Conservation (phyloP, 2,797 vertebrate species). For the Alcedo quadribrachys region DNA sequence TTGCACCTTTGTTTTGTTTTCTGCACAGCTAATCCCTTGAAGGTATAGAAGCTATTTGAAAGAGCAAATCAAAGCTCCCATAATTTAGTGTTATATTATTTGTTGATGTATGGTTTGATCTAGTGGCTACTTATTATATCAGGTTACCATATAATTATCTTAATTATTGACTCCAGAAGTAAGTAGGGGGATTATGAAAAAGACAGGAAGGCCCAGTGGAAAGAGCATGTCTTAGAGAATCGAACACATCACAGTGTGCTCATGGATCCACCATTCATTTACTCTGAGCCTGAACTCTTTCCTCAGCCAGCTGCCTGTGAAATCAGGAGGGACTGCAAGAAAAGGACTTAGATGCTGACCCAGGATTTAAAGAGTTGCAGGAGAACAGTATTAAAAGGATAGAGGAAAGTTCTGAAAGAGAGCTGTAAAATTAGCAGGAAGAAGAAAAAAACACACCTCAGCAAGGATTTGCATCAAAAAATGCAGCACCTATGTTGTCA, state of each 20-base stretch:
- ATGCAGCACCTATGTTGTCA: not conserved
- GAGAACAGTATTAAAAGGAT: not conserved
- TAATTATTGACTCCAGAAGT: slow-evolving; percentile 65
- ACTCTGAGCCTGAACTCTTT: not conserved
- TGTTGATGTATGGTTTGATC: slow-evolving; percentile 63
- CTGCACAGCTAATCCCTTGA: slow-evolving; percentile 44
- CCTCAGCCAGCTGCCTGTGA: not conserved
- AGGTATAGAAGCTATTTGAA: slow-evolving; percentile 51
- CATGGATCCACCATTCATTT: not conserved
- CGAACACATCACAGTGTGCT: not conserved
- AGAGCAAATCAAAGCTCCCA: slow-evolving; percentile 46
- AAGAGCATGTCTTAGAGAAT: slow-evolving; percentile 19
- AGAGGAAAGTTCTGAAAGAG: not conserved
- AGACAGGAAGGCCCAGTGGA: slow-evolving; percentile 43
- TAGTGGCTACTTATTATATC: slow-evolving; percentile 69
- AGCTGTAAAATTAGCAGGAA: not conserved
- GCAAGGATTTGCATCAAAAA: not conserved
- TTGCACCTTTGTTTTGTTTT: slow-evolving; percentile 57
- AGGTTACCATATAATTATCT: slow-evolving; percentile 68
- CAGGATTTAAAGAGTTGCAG: not conserved
- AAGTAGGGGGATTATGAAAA: slow-evolving; percentile 51
- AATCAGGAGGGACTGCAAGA: not conserved
- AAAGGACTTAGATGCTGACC: not conserved
- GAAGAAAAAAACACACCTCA: not conserved
- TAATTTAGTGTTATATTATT: slow-evolving; percentile 61